A percentile compares a stretch with the other conserved stretches of the same genome.
Evolutionary conservation across 2,888 invertebrate species (phyloP).

Genomic region (Taphrorychus bicolor): DNA sequence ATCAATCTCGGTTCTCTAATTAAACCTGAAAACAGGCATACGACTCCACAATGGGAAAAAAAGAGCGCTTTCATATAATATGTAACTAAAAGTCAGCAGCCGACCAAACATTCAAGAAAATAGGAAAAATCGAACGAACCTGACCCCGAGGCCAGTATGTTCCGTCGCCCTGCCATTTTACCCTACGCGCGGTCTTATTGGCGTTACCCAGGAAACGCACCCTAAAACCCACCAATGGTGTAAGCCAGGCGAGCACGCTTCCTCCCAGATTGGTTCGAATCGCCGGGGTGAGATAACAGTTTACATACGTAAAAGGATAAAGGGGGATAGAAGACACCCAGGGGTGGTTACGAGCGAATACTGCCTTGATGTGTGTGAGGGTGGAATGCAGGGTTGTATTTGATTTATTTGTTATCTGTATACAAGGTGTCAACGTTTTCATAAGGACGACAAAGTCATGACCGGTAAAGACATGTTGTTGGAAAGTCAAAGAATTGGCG

Average conservation of each 20-base stretch:
- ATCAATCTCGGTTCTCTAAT: constrained; percentile 9
- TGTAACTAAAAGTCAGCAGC: constrained; percentile 39
- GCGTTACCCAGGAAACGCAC: constrained; percentile 59
- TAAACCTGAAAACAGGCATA: constrained; percentile 13
- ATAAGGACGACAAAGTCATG: too few relatives aligned
- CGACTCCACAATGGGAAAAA: constrained; percentile 20
- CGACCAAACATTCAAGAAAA: constrained; percentile 35
- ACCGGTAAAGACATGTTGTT: too few relatives aligned
- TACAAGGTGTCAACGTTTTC: too few relatives aligned
- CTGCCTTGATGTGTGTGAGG: constrained; percentile 25
- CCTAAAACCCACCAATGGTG: constrained; percentile 56
- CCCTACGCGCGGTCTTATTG: constrained; percentile 55
- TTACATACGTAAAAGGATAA: constrained; percentile 7
- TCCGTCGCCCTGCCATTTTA: constrained; percentile 59
- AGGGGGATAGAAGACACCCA: constrained; percentile 5
- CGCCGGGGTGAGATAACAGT: neutral
- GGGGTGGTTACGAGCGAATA: constrained; percentile 26
- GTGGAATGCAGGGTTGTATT: constrained; percentile 24
- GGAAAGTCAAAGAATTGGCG: too few relatives aligned
- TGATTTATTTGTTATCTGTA: too few relatives aligned
- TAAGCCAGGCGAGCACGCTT: constrained; percentile 50
- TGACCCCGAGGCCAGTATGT: constrained; percentile 51
- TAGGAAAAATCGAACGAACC: constrained; percentile 59
- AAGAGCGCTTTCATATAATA: constrained; percentile 22
- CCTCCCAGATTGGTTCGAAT: constrained; percentile 49